These are phyloP conservation scores for Cantharis nigra DNA, from an alignment of 2,888 invertebrate species.

Conservation along the genomic window DNA sequence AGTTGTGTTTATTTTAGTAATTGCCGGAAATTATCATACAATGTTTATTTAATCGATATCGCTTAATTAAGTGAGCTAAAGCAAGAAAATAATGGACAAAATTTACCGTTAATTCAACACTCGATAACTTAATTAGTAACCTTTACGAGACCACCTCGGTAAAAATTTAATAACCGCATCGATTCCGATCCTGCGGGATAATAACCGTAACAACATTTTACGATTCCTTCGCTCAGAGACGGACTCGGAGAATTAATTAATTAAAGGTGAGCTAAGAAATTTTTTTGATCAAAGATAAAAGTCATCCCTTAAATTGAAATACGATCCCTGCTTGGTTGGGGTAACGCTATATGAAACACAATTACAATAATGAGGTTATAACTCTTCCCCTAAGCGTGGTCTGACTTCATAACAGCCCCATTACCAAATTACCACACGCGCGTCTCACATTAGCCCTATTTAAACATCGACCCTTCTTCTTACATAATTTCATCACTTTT, in stretches of 20 bases:
- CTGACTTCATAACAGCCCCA: constrained; percentile 39
- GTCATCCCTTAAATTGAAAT: background rate
- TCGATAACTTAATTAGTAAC: background rate
- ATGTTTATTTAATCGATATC: constrained; percentile 50
- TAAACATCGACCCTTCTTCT: constrained; percentile 35
- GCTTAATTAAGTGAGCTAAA: constrained; percentile 37
- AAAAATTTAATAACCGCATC: background rate
- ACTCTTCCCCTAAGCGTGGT: constrained; percentile 36
- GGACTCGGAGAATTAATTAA: background rate
- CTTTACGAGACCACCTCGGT: background rate
- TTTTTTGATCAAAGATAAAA: background rate
- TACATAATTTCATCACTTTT: constrained; percentile 22
- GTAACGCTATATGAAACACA: constrained; percentile 19
- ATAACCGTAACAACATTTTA: background rate
- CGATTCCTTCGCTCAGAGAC: background rate
- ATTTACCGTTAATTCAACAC: constrained; percentile 7
- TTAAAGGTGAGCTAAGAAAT: background rate
- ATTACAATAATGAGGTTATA: constrained; percentile 39
- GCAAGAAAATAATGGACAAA: constrained; percentile 13
- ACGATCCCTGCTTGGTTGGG: background rate
- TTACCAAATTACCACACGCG: constrained; percentile 44
- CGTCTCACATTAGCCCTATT: constrained; percentile 42
- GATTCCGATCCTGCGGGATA: background rate
- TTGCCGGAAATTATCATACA: constrained; percentile 51
- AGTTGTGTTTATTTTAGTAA: constrained; percentile 49